Evolutionary conservation across 2,888 invertebrate species (phyloP).

Genomic region (Yponomeuta evonymella): DNA sequence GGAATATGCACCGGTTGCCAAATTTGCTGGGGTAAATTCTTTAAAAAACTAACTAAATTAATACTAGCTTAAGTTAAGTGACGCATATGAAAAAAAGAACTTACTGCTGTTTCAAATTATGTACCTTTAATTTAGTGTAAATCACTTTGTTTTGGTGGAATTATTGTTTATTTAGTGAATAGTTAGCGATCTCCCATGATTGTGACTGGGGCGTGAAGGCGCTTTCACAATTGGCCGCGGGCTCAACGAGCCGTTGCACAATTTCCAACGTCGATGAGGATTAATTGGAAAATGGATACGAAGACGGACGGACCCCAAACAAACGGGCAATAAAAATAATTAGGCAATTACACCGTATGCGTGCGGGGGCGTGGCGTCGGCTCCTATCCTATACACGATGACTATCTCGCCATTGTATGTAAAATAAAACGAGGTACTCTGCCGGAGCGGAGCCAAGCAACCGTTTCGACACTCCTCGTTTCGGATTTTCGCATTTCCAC

Average conservation of each 20-base stretch:
- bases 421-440: conserved; percentile 21
- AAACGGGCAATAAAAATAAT: conserved; percentile 72
- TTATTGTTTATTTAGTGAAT: too few species aligned
- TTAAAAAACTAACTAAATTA: too few species aligned
- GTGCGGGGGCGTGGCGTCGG: conserved; percentile 50
- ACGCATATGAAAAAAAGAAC: too few species aligned
- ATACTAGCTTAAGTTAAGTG: too few species aligned
- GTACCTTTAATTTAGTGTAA: too few species aligned
- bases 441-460: conserved; percentile 23
- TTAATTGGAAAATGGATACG: conserved; percentile 55
- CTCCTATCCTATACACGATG: conserved; percentile 27
- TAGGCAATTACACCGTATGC: conserved; percentile 64
- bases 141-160: too few species aligned
- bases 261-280: conserved; percentile 27
- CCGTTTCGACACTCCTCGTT: conserved; percentile 24
- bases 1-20: too few species aligned
- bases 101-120: too few species aligned
- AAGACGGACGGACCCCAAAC: conserved; percentile 49
- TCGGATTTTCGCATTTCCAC: not conserved
- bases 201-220: not conserved
- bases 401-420: conserved; percentile 39
- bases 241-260: conserved; percentile 19
- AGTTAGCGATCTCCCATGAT: not conserved
- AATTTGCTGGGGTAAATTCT: too few species aligned
- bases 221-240: conserved; percentile 16